Base-by-base conservation (phyloP, 2,113 vertebrate genomes). In the Dromiciops gliroides region DNA sequence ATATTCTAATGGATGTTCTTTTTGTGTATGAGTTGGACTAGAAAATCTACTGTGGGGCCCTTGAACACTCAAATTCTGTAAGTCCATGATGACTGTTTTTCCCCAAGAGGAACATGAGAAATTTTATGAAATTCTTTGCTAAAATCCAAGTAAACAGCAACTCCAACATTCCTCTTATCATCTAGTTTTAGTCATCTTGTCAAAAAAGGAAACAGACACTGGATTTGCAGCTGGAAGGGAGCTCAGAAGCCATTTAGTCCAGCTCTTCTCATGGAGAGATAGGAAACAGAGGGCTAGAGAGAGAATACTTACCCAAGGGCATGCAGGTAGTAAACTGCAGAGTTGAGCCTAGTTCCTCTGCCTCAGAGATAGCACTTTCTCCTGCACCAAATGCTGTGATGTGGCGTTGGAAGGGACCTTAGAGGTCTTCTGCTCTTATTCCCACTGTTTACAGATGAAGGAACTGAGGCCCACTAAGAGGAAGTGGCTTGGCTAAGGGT, bases 381-480 rank as follows among this genome's bases (percentile, higher is more conserved):
- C 37, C 31, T 67, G 31, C 3, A 67, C 14, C 60, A 67, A 8
- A 16, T 67, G 14, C 12, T n/a, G 14, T n/a, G 4, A 44, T 88
- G 92, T 52, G 89, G 60, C 23, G n/a, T 95, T 94, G 53, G 53
- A 92, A 75, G 67, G 28, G 19, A 67, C 12, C 37, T 94, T 91
- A 89, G 48, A 83, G 31, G n/a, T 83, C 94, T 95, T 75, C 50
- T 94, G n/a, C 28, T 96, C 90, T 53, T 93, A 93, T 93, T 93
- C 37, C 50, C 92, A 23, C 12, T 7, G 88, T 47, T 49, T 75
- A 75, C 19, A n/a, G 67, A 19, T n/a, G 14, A 75, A 75, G 16
- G 67, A 75, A 44, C 37, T n/a, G 67, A 75, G 37, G 5, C 37
- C 67, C 67, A 75, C 4, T 8, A n/a, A n/a, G 37, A n/a, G 16